Percentiles rank a stretch among this genome's conserved stretches.
Conservation (phyloP, 2,113 vertebrate species). For the Microtus montanus region DNA sequence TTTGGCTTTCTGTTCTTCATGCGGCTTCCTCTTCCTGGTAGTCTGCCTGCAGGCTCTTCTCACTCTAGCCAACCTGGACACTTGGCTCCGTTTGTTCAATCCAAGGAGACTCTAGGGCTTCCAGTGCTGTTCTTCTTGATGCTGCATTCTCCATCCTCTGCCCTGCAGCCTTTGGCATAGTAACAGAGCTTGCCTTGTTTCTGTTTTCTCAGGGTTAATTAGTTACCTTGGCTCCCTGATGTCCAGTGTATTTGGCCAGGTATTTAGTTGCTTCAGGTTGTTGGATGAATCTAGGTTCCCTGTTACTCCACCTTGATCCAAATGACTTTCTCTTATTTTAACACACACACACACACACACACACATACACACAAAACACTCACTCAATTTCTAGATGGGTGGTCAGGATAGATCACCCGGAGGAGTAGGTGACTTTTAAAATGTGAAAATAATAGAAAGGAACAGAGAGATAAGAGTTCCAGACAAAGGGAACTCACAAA, state of each 20-base stretch:
- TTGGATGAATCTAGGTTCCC: background rate
- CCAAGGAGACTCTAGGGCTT: background rate
- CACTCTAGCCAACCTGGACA: background rate
- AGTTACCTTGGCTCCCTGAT: background rate
- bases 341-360: background rate
- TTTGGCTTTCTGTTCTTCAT: background rate
- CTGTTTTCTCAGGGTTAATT: background rate
- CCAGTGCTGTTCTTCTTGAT: background rate
- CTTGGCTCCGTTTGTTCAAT: background rate
- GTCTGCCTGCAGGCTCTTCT: background rate
- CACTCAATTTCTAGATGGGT: constrained; percentile 10
- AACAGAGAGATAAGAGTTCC: background rate
- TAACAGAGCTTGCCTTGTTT: background rate
- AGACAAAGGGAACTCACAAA: background rate
- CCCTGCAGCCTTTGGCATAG: background rate
- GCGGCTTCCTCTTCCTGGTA: background rate
- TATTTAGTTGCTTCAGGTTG: background rate
- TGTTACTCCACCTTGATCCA: background rate
- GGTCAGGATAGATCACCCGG: background rate
- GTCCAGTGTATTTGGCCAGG: background rate
- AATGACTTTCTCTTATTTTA: constrained; percentile 6
- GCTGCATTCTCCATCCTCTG: background rate
- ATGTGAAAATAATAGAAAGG: background rate
- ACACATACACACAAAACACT: background rate
- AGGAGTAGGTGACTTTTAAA: constrained; percentile 6